phyloP scores from a whole-genome alignment of 2,113 vertebrate genomes.

The Raja brachyura region DNA sequence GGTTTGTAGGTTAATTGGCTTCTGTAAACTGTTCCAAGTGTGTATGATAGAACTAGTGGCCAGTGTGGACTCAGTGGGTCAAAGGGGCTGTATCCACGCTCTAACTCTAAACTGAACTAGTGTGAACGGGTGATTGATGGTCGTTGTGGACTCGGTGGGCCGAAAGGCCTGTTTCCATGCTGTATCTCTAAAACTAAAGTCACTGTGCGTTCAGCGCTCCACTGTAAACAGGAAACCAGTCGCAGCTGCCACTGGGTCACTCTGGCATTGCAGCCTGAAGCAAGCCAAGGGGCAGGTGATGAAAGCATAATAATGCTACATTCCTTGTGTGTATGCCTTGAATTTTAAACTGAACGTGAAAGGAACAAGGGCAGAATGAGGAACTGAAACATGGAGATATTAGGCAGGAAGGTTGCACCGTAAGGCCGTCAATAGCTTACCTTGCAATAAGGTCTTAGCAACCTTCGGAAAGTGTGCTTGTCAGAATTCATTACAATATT shows the following conservation, averaged over 20 bases:
- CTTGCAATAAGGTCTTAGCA: not conserved
- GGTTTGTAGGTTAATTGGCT: no score
- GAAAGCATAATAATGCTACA: conserved; percentile 23
- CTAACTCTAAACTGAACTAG: no score
- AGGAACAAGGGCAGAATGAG: not conserved
- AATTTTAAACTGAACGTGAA: conserved; percentile 6
- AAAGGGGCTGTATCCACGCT: no score
- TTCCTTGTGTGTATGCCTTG: not conserved
- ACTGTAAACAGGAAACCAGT: conserved; percentile 23
- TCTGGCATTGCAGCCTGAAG: not conserved
- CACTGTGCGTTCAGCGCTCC: not conserved
- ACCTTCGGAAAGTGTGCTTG: not conserved
- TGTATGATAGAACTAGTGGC: no score
- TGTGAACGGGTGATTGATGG: no score
- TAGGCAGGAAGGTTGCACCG: not conserved
- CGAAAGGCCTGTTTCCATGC: no score
- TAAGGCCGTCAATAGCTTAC: not conserved
- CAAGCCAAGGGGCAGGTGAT: conserved; percentile 16
- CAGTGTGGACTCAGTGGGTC: no score
- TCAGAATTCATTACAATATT: not conserved
- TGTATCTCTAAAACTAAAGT: not conserved
- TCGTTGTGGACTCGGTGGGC: no score
- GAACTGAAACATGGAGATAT: not conserved
- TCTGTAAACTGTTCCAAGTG: no score
- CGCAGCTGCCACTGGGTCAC: not conserved